Evolutionary conservation across 2,113 vertebrate species (phyloP).

Genomic region (Rhombomys opimus): DNA sequence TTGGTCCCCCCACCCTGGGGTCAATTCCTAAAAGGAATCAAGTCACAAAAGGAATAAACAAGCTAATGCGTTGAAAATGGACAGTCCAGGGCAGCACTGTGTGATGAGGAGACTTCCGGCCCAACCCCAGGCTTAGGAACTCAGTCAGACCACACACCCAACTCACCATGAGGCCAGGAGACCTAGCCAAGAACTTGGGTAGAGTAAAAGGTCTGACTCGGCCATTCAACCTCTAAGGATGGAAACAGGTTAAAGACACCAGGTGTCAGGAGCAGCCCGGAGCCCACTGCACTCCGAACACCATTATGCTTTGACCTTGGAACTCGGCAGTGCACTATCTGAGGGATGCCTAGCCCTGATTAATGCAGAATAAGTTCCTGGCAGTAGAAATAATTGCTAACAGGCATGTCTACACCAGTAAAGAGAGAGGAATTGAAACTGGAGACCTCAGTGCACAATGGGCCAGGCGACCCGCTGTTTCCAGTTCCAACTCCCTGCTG

Average conservation of each 20-base stretch:
- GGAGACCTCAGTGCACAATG: background rate
- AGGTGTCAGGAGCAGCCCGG: background rate
- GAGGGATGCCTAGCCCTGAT: background rate
- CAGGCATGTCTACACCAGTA: background rate
- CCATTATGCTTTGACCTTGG: background rate
- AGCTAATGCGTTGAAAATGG: background rate
- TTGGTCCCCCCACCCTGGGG: background rate
- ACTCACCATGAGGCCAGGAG: background rate
- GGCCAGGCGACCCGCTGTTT: background rate
- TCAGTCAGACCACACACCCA: background rate
- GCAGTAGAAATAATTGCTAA: background rate
- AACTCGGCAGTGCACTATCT: background rate
- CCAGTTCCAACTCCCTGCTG: slow-evolving; percentile 15
- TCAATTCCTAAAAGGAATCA: background rate
- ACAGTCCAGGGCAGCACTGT: background rate
- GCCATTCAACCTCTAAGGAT: background rate
- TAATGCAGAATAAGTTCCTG: background rate
- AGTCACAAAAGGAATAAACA: background rate
- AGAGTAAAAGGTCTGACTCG: background rate
- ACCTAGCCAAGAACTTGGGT: background rate
- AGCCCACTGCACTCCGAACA: accelerated
- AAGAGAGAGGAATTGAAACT: background rate
- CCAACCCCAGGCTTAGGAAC: background rate
- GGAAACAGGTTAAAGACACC: background rate
- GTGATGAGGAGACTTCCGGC: accelerated